Base-by-base conservation (phyloP, 2,797 vertebrate genomes). In the Coregonus sp. region DNA sequence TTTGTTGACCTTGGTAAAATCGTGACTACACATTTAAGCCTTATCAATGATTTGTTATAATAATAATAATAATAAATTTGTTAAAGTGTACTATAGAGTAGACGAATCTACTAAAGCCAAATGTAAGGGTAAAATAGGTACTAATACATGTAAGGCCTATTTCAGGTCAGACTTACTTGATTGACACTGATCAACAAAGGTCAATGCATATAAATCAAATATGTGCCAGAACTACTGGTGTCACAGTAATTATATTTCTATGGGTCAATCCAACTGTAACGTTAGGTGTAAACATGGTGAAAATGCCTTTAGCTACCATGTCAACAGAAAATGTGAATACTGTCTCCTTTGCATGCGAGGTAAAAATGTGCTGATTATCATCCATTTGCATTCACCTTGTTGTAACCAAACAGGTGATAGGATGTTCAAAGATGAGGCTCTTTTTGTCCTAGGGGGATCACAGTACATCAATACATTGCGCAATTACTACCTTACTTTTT, bases 401-500 rank as follows among this genome's bases (percentile, higher is more conserved):
- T 96, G 95, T 92, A 97, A 97, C 94, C 95, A 95, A 97, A 96
- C 95, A 95, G 95, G 94, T 94, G 93, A 94, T 95, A 86, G 94
- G 93, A 94, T 96, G 92, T 94, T 96, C 94, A 96, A 94, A 95
- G 94, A 93, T 93, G 94, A 95, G 91, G 93, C 87, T 94, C 94
- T 94, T 95, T 95, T 93, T 95, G 94, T 96, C 93, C 95, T 93
- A 94, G 85, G 93, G 96, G 97, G 97, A 99, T 97, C 97, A 99
- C 97, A 97, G 97, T 99, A 99, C 97, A 99, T 97, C 96, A 96
- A 98, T 98, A 98, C 96, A 97, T 96, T 98, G 96, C 97, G 96
- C 97, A 98, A 99, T 99, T 97, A 99, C 97, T 98, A 99, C 98
- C 97, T 99, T 99, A 97, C 94, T 98, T 98, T 99, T 98, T 99